Evolutionary conservation across 2,113 vertebrate species (phyloP).

Genomic region (Phalacrocorax carbo): DNA sequence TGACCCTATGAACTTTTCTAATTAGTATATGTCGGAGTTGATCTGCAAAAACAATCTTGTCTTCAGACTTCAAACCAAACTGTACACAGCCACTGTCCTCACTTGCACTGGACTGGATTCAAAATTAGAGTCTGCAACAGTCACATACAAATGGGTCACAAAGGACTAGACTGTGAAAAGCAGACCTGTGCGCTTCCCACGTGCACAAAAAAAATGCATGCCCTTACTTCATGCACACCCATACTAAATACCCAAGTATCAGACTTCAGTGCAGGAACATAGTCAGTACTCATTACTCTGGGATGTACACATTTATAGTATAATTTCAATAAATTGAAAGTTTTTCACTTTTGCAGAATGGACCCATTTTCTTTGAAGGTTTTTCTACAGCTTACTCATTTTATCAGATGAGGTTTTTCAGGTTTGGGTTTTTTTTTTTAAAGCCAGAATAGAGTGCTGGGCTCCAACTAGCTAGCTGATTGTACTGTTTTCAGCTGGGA

Average conservation of each 20-base stretch:
- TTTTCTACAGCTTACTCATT: neutral
- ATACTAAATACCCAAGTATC: neutral
- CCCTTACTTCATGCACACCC: neutral
- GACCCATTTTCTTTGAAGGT: neutral
- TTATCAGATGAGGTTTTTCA: neutral
- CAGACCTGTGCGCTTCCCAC: neutral
- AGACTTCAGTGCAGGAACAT: neutral
- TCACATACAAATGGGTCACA: neutral
- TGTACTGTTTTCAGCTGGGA: no score
- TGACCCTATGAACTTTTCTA: neutral
- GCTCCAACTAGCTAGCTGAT: neutral
- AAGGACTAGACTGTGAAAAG: neutral
- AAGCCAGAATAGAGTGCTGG: neutral
- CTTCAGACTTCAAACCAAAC: neutral
- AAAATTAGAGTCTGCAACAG: neutral
- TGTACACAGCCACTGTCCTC: neutral
- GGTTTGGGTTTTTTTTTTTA: neutral
- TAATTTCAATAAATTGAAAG: neutral
- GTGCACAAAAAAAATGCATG: neutral
- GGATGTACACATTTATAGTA: neutral
- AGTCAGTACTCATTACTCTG: neutral
- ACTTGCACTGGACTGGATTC: neutral
- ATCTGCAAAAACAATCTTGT: neutral
- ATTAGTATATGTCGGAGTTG: neutral
- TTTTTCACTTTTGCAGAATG: neutral